Evolutionary conservation across 2,888 invertebrate species (phyloP), one percentile per base, ranked within the genome.

Genomic region (Lordiphosa fenestrarum): DNA sequence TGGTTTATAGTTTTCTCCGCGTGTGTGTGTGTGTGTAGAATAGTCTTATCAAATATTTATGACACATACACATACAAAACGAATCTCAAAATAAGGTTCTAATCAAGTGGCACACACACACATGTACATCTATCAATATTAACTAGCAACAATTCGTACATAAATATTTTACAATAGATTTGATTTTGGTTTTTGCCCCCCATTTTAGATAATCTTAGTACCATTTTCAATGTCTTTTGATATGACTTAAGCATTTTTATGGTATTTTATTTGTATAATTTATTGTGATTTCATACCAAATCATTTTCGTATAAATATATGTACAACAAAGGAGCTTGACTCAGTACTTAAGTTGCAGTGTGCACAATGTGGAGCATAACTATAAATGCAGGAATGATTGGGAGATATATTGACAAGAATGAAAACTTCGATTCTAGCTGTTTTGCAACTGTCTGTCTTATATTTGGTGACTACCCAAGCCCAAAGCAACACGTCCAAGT

Each of bases 231-330:
- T 81, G 70, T 77, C 73, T 65, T 77, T 77, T 84, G 84, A 84
- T 84, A 84, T 84, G 84, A 86, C 75, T 84, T 84, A 75, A 84
- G 80, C 77, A 78, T 69, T 66, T 73, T 66, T 60, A 78, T 75
- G 75, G 78, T 71, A 64, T 57, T 52, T 46, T 51, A 15, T 15
- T 1, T 1, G 1, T 9, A 49, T 41, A 19, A 38, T 25, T 30
- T 53, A 19, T 42, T 56, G 13, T 50, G 9, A 9, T 30, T 23
- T 30, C 49, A 12, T 39, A 52, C 9, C 47, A 3, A 3, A 7
- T 23, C 23, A 9, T n/a, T 19, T 15, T 13, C 6, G 25, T 13
- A 39, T 40, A 25, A 1, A 7, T 25, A 40, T 61, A 61, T 59
- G 21, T 61, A 61, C 61, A 61, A 39, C 36, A 35, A 50, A 50